These are phyloP conservation scores for Sitobion miscanthi DNA, from an alignment of 1,140 invertebrate species.

Conservation along the genomic window DNA sequence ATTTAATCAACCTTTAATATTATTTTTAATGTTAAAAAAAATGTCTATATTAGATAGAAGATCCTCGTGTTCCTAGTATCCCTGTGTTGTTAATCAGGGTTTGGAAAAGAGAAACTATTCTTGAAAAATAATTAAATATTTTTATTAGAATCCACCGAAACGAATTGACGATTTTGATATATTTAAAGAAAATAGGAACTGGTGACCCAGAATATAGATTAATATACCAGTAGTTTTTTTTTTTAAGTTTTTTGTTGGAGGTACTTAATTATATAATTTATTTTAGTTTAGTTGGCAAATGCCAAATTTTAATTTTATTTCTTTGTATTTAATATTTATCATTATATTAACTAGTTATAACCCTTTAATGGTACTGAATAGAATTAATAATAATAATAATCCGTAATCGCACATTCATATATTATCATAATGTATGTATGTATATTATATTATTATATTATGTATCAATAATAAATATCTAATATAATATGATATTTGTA, in stretches of 20 bases:
- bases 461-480: no score
- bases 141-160: background rate
- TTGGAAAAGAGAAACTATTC: background rate
- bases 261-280: background rate
- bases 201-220: background rate
- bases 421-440: no score
- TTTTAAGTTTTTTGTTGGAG: background rate
- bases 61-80: background rate
- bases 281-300: background rate
- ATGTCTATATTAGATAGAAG: background rate
- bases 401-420: no score
- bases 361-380: background rate
- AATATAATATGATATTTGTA: background rate
- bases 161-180: background rate
- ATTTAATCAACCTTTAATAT: background rate
- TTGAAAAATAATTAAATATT: background rate
- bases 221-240: background rate
- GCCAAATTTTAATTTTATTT: background rate
- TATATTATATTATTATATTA: no score
- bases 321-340: background rate
- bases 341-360: background rate
- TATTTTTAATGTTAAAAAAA: background rate
- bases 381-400: background rate
- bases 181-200: background rate
- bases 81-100: background rate